Evolutionary conservation across 2,888 invertebrate genomes (phyloP), one percentile per base, ranked within the genome.

Genomic region (Mellilla xanthometata): DNA sequence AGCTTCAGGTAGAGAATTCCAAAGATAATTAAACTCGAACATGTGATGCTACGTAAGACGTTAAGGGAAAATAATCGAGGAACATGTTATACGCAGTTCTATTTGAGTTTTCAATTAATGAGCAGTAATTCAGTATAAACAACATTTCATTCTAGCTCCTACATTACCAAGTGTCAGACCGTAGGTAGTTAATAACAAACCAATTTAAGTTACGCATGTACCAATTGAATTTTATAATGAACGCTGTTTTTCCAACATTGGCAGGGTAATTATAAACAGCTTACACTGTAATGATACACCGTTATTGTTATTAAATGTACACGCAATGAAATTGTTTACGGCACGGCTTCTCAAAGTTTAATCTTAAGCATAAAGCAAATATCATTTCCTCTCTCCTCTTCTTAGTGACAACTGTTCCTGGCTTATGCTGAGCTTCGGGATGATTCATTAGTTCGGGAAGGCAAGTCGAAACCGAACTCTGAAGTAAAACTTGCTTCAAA

Each of bases 371-470:
- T n/a, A n/a, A 97, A 19, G 97, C 97, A 87, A 97, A 97, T 83
- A 98, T 97, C 91, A 97, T 97, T 83, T 98, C 98, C 74, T 98
- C 97, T 15, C 97, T 89, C 52, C 97, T 91, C 68, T 98, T 97
- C 76, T 98, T 98, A 40, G 98, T 98, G 10, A 97, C 95, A 19
- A 98, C 97, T 0, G 96, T 95, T 22, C 98, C 98, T 0, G 99
- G 99, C 72, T 99, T 99, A 71, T 97, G 96, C 78, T 99, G 99
- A 0, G 99, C 99, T 53, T 99, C 99, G 0, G 99, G 97, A 81
- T 99, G 99, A 80, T 99, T 99, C 81, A 97, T 94, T 32, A 99
- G 90, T 74, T 99, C 99, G 0, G 98, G 97, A 2, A 99, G 98
- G 80, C 99, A 99, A 0, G 94, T 94, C 0, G 98, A 98, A 2